Base-by-base conservation (phyloP, 2,113 vertebrate species). In the Notiomystis cincta region DNA sequence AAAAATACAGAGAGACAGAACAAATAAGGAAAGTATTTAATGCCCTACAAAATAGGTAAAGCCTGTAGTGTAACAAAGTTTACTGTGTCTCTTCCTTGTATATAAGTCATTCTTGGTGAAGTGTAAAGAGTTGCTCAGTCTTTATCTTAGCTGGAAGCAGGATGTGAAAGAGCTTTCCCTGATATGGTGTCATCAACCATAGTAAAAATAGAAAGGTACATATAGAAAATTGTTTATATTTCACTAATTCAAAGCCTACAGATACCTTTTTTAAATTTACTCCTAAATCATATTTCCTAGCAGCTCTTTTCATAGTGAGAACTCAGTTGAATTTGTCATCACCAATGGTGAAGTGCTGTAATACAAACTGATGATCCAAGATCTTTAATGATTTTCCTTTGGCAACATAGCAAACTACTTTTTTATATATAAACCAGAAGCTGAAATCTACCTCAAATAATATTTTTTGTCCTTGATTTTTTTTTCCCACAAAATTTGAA, bases 21-120 rank as follows among this genome's bases (percentile, higher is more conserved):
- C 3, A 72, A 82, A 54, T 20, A 72, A 40, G 11, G 16, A 54
- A 79, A 91, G 6, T 28, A 54, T 61, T 47, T 45, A 56, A 75
- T 64, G 13, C 1, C 5, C 18, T 5, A 1, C 3, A 79, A 69
- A 20, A 0, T 2, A 48, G 2, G 6, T 33, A 64, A 84, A 75
- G 58, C 4, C n/a, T 19, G 11, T 5, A 25, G 3, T 25, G 15
- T 61, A 76, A 67, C 17, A n/a, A 78, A 71, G 9, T 23, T 92
- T 71, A 17, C 5, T 40, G 30, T 42, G 11, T 53, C 10, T 61
- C 7, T 54, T 80, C 12, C 18, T 66, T 70, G 25, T 2, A 8
- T 21, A 42, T 40, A 37, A 38, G 30, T 33, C 6, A 57, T 62
- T 82, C 21, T 42, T 58, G 19, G 7, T 47, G 48, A 62, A 7